These are phyloP conservation scores for Scaptodrosophila lebanonensis DNA, from an alignment of 1,140 invertebrate species.

Conservation along the genomic window DNA sequence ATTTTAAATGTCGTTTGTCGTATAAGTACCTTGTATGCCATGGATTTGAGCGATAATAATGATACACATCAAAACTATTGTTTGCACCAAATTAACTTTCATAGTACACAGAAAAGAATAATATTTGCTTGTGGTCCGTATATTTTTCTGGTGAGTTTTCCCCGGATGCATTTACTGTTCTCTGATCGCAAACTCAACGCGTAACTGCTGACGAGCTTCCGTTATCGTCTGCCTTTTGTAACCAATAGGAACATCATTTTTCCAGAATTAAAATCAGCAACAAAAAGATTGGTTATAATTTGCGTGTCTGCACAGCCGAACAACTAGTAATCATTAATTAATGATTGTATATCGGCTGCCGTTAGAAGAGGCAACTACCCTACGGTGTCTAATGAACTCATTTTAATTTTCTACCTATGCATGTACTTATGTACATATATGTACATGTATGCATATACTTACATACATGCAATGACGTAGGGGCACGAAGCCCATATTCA, in stretches of 20 bases:
- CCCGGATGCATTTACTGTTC: no score
- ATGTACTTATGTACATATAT: background rate
- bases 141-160: no score
- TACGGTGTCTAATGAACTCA: no score
- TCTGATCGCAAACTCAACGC: no score
- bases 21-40: slow-evolving; percentile 53
- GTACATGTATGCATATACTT: no score
- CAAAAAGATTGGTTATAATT: slow-evolving; percentile 38
- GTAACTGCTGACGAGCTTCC: slow-evolving; percentile 48
- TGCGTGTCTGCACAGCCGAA: slow-evolving; percentile 50
- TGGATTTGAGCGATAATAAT: slow-evolving; percentile 54
- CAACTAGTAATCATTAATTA: slow-evolving; percentile 59
- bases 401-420: no score
- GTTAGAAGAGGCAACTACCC: background rate
- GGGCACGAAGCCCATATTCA: slow-evolving; percentile 1
- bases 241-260: slow-evolving; percentile 18
- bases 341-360: slow-evolving; percentile 52
- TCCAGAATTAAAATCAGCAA: slow-evolving; percentile 11
- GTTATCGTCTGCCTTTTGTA: slow-evolving; percentile 59
- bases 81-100: slow-evolving; percentile 38
- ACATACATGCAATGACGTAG: slow-evolving; percentile 4
- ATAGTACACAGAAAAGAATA: no score
- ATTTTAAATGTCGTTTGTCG: no score
- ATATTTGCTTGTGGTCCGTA: no score
- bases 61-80: slow-evolving; percentile 32